Conservation (phyloP, 1,140 invertebrate genomes). For the Pemphigus obesinymphae region DNA sequence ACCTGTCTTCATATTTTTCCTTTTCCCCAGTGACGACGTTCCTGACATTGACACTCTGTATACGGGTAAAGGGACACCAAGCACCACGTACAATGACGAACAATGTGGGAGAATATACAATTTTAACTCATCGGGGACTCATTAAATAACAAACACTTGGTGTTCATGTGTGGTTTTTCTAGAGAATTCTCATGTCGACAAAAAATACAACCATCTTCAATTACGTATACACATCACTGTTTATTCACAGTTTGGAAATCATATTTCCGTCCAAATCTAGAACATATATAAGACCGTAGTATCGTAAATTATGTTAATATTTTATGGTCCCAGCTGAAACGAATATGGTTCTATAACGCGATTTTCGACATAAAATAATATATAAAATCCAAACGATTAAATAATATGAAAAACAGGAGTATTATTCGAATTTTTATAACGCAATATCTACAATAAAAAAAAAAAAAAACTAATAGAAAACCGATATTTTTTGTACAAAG, state of each 20-base stretch:
- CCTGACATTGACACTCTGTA: background rate
- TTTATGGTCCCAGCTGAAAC: too few relatives aligned
- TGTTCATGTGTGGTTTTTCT: slow-evolving; percentile 11
- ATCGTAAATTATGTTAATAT: too few relatives aligned
- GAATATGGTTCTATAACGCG: too few relatives aligned
- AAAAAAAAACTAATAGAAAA: too few relatives aligned
- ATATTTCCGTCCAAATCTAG: background rate
- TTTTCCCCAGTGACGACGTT: background rate
- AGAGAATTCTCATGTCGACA: background rate
- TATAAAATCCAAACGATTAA: too few relatives aligned
- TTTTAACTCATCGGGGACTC: slow-evolving; percentile 16
- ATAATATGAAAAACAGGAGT: too few relatives aligned
- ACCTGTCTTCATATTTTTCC: slow-evolving; percentile 11
- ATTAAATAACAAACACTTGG: slow-evolving; percentile 24
- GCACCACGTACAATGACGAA: background rate
- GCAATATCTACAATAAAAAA: too few relatives aligned
- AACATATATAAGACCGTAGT: background rate
- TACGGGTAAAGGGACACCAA: background rate
- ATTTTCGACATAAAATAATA: too few relatives aligned
- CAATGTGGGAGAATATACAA: slow-evolving; percentile 19
- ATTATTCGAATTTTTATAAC: too few relatives aligned
- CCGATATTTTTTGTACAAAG: too few relatives aligned
- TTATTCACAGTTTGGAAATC: background rate
- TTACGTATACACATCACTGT: background rate
- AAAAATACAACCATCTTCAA: background rate